Conservation (phyloP, 2,888 invertebrate species). For the Tenthredo notha region DNA sequence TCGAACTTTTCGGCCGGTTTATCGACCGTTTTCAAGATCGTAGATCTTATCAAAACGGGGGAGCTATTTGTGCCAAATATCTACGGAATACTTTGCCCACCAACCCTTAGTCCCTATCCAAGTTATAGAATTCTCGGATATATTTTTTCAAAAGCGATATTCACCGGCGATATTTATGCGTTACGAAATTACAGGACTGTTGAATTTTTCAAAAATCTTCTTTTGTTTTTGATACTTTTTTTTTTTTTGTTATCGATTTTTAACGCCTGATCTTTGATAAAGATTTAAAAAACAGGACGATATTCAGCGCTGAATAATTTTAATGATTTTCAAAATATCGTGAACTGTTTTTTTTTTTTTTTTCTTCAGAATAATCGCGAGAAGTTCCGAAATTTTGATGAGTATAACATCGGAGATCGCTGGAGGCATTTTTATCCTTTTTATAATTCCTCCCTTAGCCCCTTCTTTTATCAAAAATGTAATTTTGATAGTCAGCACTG, state of each 20-base stretch:
- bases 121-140: not conserved
- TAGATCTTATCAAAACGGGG: constrained; percentile 15
- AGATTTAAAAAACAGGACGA: too few relatives aligned
- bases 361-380: too few relatives aligned
- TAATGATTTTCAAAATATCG: too few relatives aligned
- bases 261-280: not conserved
- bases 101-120: not conserved
- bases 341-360: too few relatives aligned
- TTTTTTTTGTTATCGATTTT: too few relatives aligned
- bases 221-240: too few relatives aligned
- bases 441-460: not conserved
- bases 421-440: not conserved
- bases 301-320: too few relatives aligned
- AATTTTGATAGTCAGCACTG: not conserved
- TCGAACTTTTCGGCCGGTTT: constrained; percentile 23
- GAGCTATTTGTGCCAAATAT: constrained; percentile 4
- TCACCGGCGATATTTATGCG: not conserved
- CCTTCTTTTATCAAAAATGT: not conserved
- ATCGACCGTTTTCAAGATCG: constrained; percentile 36
- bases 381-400: not conserved
- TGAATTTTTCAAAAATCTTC: too few relatives aligned
- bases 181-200: too few relatives aligned
- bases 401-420: not conserved
- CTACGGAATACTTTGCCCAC: not conserved
- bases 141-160: not conserved